A percentile compares a stretch with the other conserved stretches of the same genome.
Conservation (phyloP, 2,797 vertebrate species). For the Podarcis lilfordi region DNA sequence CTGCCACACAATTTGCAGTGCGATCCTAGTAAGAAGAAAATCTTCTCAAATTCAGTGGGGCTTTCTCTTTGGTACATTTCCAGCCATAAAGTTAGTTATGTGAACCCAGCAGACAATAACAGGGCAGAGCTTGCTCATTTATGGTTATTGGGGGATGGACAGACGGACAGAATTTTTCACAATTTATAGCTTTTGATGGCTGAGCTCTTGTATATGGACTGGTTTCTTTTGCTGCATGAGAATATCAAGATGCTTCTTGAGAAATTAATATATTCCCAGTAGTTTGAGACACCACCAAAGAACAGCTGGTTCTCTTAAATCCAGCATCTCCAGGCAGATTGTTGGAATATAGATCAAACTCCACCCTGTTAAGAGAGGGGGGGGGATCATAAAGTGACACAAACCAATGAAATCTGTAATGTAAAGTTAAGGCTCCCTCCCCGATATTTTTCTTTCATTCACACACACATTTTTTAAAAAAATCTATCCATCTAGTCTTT, state of each 20-base stretch:
- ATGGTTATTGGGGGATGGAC: neutral
- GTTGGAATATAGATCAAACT: constrained; percentile 1
- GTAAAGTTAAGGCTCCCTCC: constrained; percentile 1
- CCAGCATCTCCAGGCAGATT: constrained; percentile 15
- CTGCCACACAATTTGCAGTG: neutral
- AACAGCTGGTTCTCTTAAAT: constrained; percentile 31
- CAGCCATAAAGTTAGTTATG: neutral
- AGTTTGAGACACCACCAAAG: neutral
- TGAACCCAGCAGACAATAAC: constrained; percentile 24
- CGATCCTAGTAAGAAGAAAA: neutral
- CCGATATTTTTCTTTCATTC: neutral
- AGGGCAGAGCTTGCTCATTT: constrained; percentile 38
- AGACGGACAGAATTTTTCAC: neutral
- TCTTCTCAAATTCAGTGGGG: neutral
- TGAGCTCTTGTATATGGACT: neutral
- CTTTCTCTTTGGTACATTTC: neutral
- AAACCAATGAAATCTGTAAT: neutral
- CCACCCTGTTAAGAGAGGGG: neutral
- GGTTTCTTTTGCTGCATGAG: neutral
- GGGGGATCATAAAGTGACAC: neutral
- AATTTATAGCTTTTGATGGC: neutral
- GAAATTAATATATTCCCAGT: constrained; percentile 27
- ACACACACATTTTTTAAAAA: neutral
- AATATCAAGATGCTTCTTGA: constrained; percentile 9
- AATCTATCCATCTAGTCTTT: too few species aligned